These are phyloP conservation scores for Bombycilla garrulus DNA, from an alignment of 2,113 vertebrate genomes.

Conservation along the genomic window DNA sequence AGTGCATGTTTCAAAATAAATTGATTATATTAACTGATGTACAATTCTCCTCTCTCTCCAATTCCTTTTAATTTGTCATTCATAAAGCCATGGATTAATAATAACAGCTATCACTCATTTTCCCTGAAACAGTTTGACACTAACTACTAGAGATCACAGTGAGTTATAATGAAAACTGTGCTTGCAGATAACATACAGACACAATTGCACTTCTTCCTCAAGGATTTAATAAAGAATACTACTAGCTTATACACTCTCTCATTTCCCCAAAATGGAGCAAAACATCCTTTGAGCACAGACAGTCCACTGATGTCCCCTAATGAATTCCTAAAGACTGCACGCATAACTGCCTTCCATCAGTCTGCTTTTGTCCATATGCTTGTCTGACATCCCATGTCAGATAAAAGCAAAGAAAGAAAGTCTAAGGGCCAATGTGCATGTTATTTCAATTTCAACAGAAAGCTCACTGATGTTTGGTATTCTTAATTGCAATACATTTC, in stretches of 20 bases:
- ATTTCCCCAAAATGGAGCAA: not conserved
- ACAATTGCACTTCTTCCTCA: not conserved
- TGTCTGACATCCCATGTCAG: not conserved
- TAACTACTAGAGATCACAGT: not conserved
- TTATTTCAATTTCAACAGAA: not conserved
- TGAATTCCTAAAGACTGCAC: not conserved
- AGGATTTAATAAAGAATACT: conserved; percentile 2
- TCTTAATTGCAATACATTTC: not conserved
- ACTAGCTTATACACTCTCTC: not conserved
- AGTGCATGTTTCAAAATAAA: conserved; percentile 26
- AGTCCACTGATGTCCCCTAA: not conserved
- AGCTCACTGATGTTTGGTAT: not conserved
- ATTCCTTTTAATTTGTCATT: conserved; percentile 56
- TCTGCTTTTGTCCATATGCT: not conserved
- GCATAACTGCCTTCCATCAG: not conserved
- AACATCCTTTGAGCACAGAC: not conserved
- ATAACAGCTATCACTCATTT: conserved; percentile 41
- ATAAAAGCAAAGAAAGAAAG: not conserved
- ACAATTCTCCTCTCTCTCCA: not conserved
- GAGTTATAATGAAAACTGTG: not conserved
- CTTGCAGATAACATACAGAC: not conserved
- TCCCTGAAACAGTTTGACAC: not conserved
- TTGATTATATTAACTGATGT: not conserved
- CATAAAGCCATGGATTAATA: conserved; percentile 21
- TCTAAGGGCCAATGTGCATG: not conserved